Conservation (phyloP, 1,140 invertebrate genomes). For the Apis florea region DNA sequence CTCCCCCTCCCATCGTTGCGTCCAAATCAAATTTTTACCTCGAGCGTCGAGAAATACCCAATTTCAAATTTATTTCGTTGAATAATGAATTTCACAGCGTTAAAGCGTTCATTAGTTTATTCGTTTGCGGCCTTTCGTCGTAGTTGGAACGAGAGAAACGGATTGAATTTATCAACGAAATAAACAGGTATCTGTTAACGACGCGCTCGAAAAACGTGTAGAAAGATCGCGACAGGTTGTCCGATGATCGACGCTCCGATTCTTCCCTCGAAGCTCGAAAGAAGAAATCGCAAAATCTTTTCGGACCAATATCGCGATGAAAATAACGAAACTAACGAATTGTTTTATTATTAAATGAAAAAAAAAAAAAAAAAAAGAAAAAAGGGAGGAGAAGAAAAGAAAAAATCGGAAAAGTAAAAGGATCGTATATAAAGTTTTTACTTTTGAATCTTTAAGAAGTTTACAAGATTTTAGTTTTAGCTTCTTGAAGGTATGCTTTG, state of each 20-base stretch:
- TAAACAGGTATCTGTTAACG: constrained; percentile 10
- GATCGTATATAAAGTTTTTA: constrained; percentile 11
- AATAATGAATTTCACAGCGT: neutral
- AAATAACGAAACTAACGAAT: neutral
- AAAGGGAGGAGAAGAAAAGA: neutral
- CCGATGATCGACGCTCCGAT: too few species aligned
- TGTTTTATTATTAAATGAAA: neutral
- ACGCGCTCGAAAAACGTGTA: neutral
- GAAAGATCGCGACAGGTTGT: too few species aligned
- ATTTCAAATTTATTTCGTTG: neutral
- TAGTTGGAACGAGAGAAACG: neutral
- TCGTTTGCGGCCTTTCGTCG: neutral
- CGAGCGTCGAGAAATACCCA: neutral
- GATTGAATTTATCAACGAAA: constrained; percentile 18
- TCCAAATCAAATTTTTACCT: too few species aligned
- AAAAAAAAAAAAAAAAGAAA: neutral
- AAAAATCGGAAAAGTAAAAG: neutral
- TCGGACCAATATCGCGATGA: neutral
- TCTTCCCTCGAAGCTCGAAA: too few species aligned
- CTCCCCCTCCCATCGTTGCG: too few species aligned
- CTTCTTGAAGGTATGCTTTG: constrained; percentile 8
- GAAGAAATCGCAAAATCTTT: too few species aligned
- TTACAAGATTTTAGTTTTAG: constrained; percentile 25
- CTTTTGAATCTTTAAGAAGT: constrained; percentile 21
- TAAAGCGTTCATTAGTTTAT: neutral